Evolutionary conservation across 2,113 vertebrate species (phyloP), one percentile per base, ranked within the genome.

Genomic region (Callipepla squamata): DNA sequence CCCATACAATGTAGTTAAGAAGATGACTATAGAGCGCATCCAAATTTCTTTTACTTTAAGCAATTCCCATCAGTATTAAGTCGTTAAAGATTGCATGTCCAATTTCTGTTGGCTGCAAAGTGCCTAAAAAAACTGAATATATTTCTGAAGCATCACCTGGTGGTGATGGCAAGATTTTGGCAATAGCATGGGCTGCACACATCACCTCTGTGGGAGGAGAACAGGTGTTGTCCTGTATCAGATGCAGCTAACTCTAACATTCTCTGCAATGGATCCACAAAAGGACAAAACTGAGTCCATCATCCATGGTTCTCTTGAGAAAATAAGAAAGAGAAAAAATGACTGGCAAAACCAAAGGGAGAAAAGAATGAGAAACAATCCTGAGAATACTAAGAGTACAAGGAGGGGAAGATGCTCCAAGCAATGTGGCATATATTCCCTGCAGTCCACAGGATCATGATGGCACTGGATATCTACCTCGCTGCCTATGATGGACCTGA

Each of bases 401-500:
- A 73, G 26, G 7, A 72, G 17, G 12, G 79, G 20, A 34, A 86
- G n/a, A 7, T 63, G n/a, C 30, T 76, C 30, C 11, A 59, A 9
- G 34, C 3, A 3, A 53, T 0, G 1, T 18, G 34, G 3, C 26
- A 51, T 21, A 25, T 4, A 59, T 66, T 65, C 1, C 1, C 15
- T 74, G 17, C 19, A 59, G 32, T 11, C 16, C 7, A 21, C 12
- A 7, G 58, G 14, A 59, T 13, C 6, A 44, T 2, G 1, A 2
- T 13, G 3, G 9, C 28, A 28, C 4, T 36, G 67, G 26, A 89
- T 53, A 59, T 55, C 14, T 10, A 48, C 67, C 23, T 53, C 76
- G 17, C 5, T 68, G 34, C 26, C 21, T 22, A 34, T 0, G 0
- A 74, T 74, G 16, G 22, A 42, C 11, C 7, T 5, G 0, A 0